Conservation (phyloP, 2,797 vertebrate genomes). For the Lutjanus campechanus region DNA sequence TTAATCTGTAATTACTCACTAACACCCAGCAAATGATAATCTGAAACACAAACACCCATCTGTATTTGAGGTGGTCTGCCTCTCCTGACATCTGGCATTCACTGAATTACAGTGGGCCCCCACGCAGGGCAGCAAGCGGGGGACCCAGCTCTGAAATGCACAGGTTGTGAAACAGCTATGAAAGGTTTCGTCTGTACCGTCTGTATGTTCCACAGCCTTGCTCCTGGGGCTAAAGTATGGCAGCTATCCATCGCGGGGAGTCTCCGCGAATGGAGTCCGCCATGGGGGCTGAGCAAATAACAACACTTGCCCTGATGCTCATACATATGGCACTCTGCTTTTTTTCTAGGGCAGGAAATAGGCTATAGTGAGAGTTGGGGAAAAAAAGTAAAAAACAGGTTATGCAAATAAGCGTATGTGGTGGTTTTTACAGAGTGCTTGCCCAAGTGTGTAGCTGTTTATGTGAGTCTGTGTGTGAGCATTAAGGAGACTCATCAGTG, state of each 20-base stretch:
- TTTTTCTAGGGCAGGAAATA: constrained; percentile 54
- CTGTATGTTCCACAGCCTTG: constrained; percentile 31
- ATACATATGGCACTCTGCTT: constrained; percentile 62
- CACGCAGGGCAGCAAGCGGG: constrained; percentile 42
- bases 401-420: constrained; percentile 47
- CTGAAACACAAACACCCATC: constrained; percentile 52
- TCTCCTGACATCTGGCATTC: constrained; percentile 68
- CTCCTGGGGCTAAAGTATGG: constrained; percentile 63
- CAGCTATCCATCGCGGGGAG: constrained; percentile 58
- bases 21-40: constrained; percentile 43
- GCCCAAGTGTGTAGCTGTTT: constrained; percentile 41
- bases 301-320: constrained; percentile 73
- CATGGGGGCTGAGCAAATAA: constrained; percentile 72
- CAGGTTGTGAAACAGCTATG: constrained; percentile 52
- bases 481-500: constrained; percentile 46
- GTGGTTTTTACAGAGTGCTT: constrained; percentile 45
- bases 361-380: constrained; percentile 12
- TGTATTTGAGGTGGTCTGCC: constrained; percentile 55
- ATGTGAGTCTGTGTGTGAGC: constrained; percentile 30
- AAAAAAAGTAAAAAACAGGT: constrained; percentile 23
- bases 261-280: constrained; percentile 56
- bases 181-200: constrained; percentile 35
- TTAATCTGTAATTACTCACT: constrained; percentile 54
- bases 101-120: constrained; percentile 53
- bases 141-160: constrained; percentile 39